A percentile compares a stretch with the other conserved stretches of the same genome.
These are phyloP conservation scores for Sinocyclocheilus grahami DNA, from an alignment of 2,113 vertebrate species.

Conservation along the genomic window DNA sequence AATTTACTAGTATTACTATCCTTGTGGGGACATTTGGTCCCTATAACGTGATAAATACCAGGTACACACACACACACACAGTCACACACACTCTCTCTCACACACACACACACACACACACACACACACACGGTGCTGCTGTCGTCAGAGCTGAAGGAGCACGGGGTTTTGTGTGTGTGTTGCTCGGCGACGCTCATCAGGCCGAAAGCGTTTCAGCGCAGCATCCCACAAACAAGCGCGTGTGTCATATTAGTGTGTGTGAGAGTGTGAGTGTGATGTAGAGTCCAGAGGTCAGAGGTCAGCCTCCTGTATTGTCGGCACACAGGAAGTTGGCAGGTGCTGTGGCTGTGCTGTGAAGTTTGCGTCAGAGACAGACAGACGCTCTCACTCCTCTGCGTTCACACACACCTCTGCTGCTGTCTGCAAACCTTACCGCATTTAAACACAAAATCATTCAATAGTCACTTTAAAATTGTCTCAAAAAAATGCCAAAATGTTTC, in stretches of 20 bases:
- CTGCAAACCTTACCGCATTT: neutral
- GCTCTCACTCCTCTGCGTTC: too few relatives aligned
- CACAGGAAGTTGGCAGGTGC: neutral
- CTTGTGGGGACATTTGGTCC: too few relatives aligned
- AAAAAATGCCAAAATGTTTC: neutral
- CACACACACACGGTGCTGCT: too few relatives aligned
- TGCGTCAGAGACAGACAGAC: neutral
- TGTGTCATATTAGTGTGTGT: neutral
- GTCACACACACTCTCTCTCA: too few relatives aligned
- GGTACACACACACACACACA: too few relatives aligned
- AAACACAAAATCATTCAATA: too few relatives aligned
- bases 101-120: too few relatives aligned
- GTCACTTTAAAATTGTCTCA: too few relatives aligned
- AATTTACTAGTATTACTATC: too few relatives aligned
- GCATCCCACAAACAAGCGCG: neutral
- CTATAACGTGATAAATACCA: too few relatives aligned
- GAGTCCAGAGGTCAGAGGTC: constrained; percentile 25
- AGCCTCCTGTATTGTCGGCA: too few relatives aligned
- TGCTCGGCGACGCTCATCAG: constrained; percentile 18
- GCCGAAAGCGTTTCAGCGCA: neutral
- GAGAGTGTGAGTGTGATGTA: constrained; percentile 6
- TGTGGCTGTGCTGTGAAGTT: neutral
- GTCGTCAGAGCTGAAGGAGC: too few relatives aligned
- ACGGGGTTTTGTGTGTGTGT: neutral
- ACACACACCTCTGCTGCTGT: neutral